Evolutionary conservation across 2,113 vertebrate genomes (phyloP), one percentile per base, ranked within the genome.

Genomic region (Speoplatyrhinus poulsoni): DNA sequence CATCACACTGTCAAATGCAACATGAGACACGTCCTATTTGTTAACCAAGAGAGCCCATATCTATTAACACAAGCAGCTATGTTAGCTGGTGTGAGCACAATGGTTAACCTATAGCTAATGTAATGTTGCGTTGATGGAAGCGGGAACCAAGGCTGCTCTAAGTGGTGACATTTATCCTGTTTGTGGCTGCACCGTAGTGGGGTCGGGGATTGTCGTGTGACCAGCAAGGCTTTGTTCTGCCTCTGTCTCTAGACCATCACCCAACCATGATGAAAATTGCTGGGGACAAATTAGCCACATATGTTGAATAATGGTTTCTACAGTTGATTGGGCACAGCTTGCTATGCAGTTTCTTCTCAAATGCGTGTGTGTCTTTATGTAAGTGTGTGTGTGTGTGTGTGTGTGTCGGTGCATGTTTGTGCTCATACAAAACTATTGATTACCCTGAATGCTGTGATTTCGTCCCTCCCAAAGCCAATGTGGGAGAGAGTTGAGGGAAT

Each of bases 201-300:
- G 66, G 72, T 79, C 8, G 60, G 75, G 67, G 60, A 67, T 81
- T 64, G 80, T 77, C 63, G 73, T 73, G 80, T 62, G 80, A 87
- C 79, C 47, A 33, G 36, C 58, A 66, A 8, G 8, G 62, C 79
- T 83, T 83, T 85, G 67, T 82, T 87, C 66, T 74, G 65, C 83
- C 82, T 80, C 76, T 72, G 50, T 56, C 74, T 81, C 77, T 56
- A 74, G 77, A 79, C 74, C 81, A 66, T 83, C 76, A 82, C 59
- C 76, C 67, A 26, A 64, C 81, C 75, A 58, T 78, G 81, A 83
- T 81, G 72, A 72, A 83, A 86, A 90, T 88, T 81, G 77, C 70
- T 56, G 65, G 67, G 81, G 82, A 91, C 83, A 88, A 85, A 89
- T 84, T 81, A 86, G 72, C 84, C 79, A 71, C 90, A 89, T 67